Conservation (phyloP, 2,113 vertebrate species). For the Nothobranchius kuhntae region DNA sequence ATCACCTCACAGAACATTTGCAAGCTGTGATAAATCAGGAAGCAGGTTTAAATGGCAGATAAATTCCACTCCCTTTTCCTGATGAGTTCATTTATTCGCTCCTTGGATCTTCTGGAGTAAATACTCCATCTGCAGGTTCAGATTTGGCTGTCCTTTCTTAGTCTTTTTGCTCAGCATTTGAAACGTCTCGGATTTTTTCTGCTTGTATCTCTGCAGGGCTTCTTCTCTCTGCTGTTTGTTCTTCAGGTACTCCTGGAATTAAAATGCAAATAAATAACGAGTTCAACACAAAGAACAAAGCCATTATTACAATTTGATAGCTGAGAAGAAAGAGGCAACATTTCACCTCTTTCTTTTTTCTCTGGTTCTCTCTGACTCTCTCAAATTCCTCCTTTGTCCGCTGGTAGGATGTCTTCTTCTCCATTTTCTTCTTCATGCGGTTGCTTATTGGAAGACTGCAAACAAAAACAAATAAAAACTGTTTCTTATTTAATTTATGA, state of each 20-base stretch:
- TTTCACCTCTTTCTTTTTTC: constrained; percentile 86
- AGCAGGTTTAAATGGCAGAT: not conserved
- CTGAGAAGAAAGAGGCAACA: not conserved
- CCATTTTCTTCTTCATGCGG: constrained; percentile 76
- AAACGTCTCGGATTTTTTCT: constrained; percentile 89
- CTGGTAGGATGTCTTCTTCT: constrained; percentile 87
- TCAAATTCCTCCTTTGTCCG: constrained; percentile 92
- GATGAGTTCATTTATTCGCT: constrained; percentile 49
- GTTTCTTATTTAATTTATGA: not conserved
- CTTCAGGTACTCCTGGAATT: constrained; percentile 83
- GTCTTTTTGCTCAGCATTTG: constrained; percentile 92
- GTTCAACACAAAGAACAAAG: not conserved
- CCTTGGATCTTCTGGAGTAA: constrained; percentile 93
- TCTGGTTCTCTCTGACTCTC: constrained; percentile 77
- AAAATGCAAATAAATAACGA: not conserved
- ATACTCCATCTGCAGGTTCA: constrained; percentile 95
- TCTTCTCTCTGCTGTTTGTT: constrained; percentile 85
- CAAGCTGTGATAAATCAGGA: too few species aligned
- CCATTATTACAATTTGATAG: not conserved
- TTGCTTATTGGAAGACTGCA: constrained; percentile 70
- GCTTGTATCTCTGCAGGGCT: constrained; percentile 86
- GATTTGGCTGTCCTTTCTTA: constrained; percentile 93
- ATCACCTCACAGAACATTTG: not conserved
- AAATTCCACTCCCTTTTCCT: not conserved
- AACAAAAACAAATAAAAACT: not conserved